Base-by-base conservation (phyloP, 2,797 vertebrate genomes). In the Aphelocoma californica region DNA sequence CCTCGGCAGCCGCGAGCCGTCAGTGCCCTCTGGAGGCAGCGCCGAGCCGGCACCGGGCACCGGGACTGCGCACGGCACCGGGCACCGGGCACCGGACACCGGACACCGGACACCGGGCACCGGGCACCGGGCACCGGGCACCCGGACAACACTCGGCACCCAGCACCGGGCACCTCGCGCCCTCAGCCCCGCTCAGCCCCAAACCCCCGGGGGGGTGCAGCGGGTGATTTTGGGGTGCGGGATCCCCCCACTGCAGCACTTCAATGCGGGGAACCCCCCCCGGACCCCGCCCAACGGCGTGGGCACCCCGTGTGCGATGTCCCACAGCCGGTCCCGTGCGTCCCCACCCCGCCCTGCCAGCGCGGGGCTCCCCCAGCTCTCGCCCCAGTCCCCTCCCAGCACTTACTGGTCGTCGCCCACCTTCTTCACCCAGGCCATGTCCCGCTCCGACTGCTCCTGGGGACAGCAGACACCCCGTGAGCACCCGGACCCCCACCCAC, bases 321-420 rank as follows among this genome's bases (percentile, higher is more conserved):
- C 29, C n/a, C 38, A 5, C 10, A 10, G 82, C 28, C 11, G 2
- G 6, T 12, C 32, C 42, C 9, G 1, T 0, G 23, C 1, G 9
- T 3, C 20, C 65, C 28, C 42, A 17, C 0, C 69, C n/a, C 29
- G 5, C 31, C 10, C 24, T 7, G n/a, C 10, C 42, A 8, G 31
- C 12, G 3, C 9, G 28, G 29, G 29, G 51, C 14, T 10, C 28
- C 12, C 34, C 44, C 14, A n/a, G 8, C 18, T 36, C 40, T 31
- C 7, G 0, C 4, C 50, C 67, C 47, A 14, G 32, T 18, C 20
- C 77, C 19, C 21, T 40, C 53, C 44, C 32, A 2, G 40, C 60
- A 99, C 99, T 99, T 99, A 99, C 99, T 99, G 99, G 96, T 99
- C 99, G 10, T 99, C 99, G 94, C 99, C 99, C 95, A 99, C 98